Evolutionary conservation across 2,888 invertebrate species (phyloP).

Genomic region (Oscheius sp.): DNA sequence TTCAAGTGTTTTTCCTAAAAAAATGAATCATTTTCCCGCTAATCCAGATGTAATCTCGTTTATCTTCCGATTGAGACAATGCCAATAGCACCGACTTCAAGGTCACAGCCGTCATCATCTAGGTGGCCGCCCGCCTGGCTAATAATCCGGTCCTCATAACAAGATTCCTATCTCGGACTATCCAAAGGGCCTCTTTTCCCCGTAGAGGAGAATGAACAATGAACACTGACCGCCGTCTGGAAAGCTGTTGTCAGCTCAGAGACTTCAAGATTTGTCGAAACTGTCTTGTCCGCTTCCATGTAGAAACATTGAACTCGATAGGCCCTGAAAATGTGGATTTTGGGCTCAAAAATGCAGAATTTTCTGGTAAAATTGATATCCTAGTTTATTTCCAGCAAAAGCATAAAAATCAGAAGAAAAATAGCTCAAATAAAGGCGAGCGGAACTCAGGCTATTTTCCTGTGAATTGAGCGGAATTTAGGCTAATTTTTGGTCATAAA

Average conservation of each 20-base stretch:
- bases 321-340: constrained; percentile 44
- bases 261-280: constrained; percentile 63
- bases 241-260: constrained; percentile 67
- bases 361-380: neutral
- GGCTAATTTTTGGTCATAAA: too few relatives aligned
- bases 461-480: too few relatives aligned
- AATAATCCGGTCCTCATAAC: constrained; percentile 30
- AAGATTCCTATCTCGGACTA: constrained; percentile 1
- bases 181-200: neutral
- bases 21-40: neutral
- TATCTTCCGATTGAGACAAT: constrained; percentile 12
- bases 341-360: neutral
- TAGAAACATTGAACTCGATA: constrained; percentile 71
- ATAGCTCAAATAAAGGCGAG: too few relatives aligned
- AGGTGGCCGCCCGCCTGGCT: neutral
- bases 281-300: constrained; percentile 71
- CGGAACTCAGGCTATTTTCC: too few relatives aligned
- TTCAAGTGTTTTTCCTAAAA: neutral
- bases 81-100: neutral
- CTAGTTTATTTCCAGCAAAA: too few relatives aligned
- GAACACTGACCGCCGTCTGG: constrained; percentile 62
- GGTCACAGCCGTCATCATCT: neutral
- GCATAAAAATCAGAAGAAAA: too few relatives aligned
- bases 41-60: too few relatives aligned
- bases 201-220: neutral